Evolutionary conservation across 2,797 vertebrate genomes (phyloP).

Genomic region (Bradypodion ventrale): DNA sequence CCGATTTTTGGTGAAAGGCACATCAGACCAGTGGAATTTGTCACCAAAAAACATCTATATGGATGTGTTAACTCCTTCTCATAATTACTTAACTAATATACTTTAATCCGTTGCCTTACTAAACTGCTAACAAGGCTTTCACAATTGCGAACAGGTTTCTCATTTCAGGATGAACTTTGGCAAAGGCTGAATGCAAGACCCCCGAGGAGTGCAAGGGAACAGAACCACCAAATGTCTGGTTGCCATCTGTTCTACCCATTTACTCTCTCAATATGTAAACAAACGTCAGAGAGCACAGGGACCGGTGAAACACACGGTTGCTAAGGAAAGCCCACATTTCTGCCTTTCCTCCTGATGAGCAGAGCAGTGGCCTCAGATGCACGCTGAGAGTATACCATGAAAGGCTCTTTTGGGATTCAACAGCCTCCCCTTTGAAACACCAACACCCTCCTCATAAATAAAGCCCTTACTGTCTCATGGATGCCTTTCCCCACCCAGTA

Average conservation of each 20-base stretch:
- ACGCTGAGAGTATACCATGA: constrained; percentile 73
- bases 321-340: constrained; percentile 74
- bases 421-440: constrained; percentile 68
- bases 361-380: constrained; percentile 71
- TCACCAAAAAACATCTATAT: too few species aligned
- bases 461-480: constrained; percentile 73
- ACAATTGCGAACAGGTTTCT: constrained; percentile 63
- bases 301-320: constrained; percentile 73
- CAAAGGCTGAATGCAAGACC: constrained; percentile 74
- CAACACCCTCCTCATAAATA: constrained; percentile 69
- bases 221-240: constrained; percentile 77
- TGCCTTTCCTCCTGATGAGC: constrained; percentile 75
- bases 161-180: constrained; percentile 69
- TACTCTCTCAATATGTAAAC: constrained; percentile 80
- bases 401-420: constrained; percentile 72
- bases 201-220: constrained; percentile 70
- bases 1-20: constrained; percentile 34
- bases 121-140: constrained; percentile 63
- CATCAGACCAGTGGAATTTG: constrained; percentile 24
- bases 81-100: constrained; percentile 65
- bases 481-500: constrained; percentile 68
- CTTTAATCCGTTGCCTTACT: constrained; percentile 65
- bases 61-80: constrained; percentile 63
- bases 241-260: constrained; percentile 85
- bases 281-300: constrained; percentile 76